Evolutionary conservation across 2,113 vertebrate genomes (phyloP).

Genomic region (Mirounga angustirostris): DNA sequence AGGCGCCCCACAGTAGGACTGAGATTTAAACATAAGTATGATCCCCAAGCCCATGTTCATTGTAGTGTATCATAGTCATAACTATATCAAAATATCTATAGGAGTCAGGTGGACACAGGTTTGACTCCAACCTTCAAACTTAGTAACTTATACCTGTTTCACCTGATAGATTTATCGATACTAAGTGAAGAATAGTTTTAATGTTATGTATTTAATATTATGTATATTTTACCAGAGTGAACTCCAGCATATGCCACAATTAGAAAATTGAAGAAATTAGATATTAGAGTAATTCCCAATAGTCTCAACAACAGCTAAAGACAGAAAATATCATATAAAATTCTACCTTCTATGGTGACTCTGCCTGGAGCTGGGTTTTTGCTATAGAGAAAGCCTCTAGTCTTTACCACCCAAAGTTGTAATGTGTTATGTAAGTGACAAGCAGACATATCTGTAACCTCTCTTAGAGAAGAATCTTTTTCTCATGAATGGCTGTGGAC

Average conservation of each 20-base stretch:
- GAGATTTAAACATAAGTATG: neutral
- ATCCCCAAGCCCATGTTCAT: neutral
- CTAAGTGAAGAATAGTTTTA: conserved; percentile 13
- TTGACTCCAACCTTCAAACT: neutral
- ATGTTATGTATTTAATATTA: neutral
- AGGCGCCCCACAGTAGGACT: neutral
- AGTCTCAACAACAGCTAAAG: neutral
- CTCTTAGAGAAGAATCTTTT: neutral
- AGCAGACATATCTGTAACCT: neutral
- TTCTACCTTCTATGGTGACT: neutral
- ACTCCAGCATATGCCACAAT: neutral
- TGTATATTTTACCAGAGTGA: neutral
- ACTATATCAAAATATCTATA: neutral
- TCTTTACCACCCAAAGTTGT: neutral
- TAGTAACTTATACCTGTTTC: neutral
- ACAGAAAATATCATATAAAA: neutral
- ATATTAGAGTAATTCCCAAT: conserved; percentile 22
- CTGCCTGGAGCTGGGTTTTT: neutral
- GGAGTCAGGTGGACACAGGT: neutral
- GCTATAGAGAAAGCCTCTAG: neutral
- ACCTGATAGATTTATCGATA: neutral
- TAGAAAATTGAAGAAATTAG: neutral
- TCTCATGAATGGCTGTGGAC: conserved; percentile 36
- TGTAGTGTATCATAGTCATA: neutral
- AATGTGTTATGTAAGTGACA: neutral